Evolutionary conservation across 2,888 invertebrate genomes (phyloP).

Genomic region (Blera fallax): DNA sequence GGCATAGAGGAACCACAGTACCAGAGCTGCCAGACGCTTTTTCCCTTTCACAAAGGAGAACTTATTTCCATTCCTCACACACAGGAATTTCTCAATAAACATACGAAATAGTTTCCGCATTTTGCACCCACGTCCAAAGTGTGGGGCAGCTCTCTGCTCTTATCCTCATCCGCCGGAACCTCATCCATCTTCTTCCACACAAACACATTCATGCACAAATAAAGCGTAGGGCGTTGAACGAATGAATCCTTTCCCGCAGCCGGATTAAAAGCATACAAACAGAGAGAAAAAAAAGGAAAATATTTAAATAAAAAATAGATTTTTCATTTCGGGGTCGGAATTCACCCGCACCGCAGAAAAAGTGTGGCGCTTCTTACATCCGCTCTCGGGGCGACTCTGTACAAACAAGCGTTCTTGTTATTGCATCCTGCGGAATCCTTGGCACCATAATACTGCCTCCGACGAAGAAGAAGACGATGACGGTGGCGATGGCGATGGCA

Average conservation of each 20-base stretch:
- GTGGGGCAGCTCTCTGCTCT: constrained; percentile 48
- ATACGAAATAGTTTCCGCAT: constrained; percentile 77
- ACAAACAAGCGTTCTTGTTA: constrained; percentile 72
- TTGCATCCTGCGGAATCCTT: constrained; percentile 71
- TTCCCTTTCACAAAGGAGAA: constrained; percentile 22
- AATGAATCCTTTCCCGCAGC: constrained; percentile 59
- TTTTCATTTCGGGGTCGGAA: constrained; percentile 66
- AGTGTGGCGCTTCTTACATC: constrained; percentile 70
- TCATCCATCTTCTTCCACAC: constrained; percentile 62
- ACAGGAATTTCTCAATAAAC: constrained; percentile 81
- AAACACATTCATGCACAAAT: constrained; percentile 7
- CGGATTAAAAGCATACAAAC: constrained; percentile 66
- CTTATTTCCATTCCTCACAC: constrained; percentile 64
- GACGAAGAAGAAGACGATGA: constrained; percentile 39
- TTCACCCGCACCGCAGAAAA: constrained; percentile 71
- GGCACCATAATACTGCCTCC: constrained; percentile 64
- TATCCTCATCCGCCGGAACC: constrained; percentile 71
- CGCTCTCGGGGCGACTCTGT: constrained; percentile 57
- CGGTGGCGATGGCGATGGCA: constrained; percentile 20
- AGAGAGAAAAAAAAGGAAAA: constrained; percentile 41
- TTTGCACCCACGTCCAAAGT: constrained; percentile 70
- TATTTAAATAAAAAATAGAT: constrained; percentile 72
- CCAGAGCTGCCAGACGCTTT: constrained; percentile 31
- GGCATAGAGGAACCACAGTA: constrained; percentile 24
- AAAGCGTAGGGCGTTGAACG: constrained; percentile 56